These are phyloP conservation scores for Anhinga rufa DNA, from an alignment of 2,113 vertebrate genomes.

Conservation along the genomic window DNA sequence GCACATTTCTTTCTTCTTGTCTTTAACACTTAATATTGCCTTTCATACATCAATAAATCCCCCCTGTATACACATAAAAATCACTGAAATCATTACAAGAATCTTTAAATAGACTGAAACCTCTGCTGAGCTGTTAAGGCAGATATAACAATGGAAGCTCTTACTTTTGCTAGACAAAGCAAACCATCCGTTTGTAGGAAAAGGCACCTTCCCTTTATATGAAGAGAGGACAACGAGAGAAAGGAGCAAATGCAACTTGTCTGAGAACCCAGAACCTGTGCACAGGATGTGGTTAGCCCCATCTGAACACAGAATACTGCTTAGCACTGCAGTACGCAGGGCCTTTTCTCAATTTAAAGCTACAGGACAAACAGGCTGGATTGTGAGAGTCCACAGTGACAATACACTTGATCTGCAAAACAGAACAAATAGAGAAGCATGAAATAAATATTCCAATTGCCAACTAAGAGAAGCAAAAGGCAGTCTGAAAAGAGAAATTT, in stretches of 20 bases:
- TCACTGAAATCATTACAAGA: background rate
- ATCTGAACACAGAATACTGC: background rate
- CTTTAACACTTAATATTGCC: background rate
- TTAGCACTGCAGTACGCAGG: background rate
- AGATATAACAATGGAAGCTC: conserved; percentile 22
- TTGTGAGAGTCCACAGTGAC: background rate
- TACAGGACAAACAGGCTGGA: background rate
- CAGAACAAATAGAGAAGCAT: background rate
- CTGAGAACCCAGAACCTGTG: background rate
- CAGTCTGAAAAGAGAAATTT: background rate
- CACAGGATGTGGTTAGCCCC: background rate
- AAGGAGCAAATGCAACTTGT: background rate
- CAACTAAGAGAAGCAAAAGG: background rate
- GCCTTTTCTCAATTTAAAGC: background rate
- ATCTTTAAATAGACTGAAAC: conserved; percentile 19
- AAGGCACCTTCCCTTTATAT: background rate
- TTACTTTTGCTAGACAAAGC: background rate
- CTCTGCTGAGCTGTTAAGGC: conserved; percentile 28
- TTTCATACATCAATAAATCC: background rate
- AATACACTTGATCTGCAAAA: background rate
- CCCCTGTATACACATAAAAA: background rate
- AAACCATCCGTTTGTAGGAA: background rate
- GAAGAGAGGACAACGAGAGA: background rate
- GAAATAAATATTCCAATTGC: background rate
- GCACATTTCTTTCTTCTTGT: background rate